These are phyloP conservation scores for Athetis lepigone DNA, from an alignment of 2,888 invertebrate genomes.

Conservation along the genomic window DNA sequence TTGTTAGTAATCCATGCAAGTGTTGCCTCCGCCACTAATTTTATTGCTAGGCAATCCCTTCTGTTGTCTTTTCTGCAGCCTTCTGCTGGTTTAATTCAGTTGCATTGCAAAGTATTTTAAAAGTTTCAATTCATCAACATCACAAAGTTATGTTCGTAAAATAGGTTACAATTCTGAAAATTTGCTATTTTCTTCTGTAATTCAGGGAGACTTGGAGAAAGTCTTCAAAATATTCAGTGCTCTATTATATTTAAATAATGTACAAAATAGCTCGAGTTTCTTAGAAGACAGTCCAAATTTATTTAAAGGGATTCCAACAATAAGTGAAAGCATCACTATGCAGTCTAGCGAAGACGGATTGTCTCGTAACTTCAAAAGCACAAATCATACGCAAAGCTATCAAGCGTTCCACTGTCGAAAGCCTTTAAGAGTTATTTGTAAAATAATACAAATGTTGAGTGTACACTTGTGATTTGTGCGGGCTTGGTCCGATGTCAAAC, in stretches of 20 bases:
- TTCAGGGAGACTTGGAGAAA: too few species aligned
- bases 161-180: not conserved
- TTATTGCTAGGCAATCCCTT: not conserved
- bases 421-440: conserved; percentile 57
- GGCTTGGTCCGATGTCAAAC: conserved; percentile 64
- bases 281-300: conserved; percentile 2
- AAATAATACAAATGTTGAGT: conserved; percentile 63
- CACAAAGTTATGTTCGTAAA: not conserved
- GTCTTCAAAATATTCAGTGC: not conserved
- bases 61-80: not conserved
- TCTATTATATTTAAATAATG: not conserved
- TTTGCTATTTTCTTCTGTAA: not conserved
- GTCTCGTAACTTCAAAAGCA: conserved; percentile 34
- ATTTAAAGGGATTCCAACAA: conserved; percentile 23
- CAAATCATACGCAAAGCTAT: conserved; percentile 54
- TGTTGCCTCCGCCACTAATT: not conserved
- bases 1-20: not conserved
- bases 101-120: not conserved
- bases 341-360: conserved; percentile 40
- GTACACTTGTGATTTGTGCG: conserved; percentile 54
- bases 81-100: not conserved
- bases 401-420: conserved; percentile 44
- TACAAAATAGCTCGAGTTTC: conserved; percentile 12
- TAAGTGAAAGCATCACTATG: conserved; percentile 28
- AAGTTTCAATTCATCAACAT: not conserved